Base-by-base conservation (phyloP, 2,888 invertebrate genomes). In the Hirtodrosophila cameraria region DNA sequence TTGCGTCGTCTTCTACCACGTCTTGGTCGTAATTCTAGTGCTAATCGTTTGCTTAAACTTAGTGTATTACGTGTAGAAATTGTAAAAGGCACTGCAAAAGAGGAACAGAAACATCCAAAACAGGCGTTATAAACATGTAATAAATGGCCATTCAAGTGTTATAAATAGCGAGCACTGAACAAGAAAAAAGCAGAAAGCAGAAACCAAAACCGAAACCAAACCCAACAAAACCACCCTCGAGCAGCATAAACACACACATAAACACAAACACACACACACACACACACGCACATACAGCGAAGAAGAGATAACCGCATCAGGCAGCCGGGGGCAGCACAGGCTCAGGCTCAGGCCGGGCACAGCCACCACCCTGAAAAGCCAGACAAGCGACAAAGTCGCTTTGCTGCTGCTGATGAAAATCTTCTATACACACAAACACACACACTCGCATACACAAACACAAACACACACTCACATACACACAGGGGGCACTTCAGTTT, bases 61-160 rank as follows among this genome's bases (percentile, higher is more conserved):
- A 72, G 39, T 67, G 62, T 70, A 59, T 79, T 77, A 72, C 53
- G 63, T 75, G 76, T 81, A 76, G 46, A 67, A 81, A 68, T 74
- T 68, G 75, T 74, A 72, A 77, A 88, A 88, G 88, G 88, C 89
- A 89, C 89, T 89, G 83, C 28, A 84, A 77, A 50, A 52, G 45
- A 30, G 33, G n/a, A n/a, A n/a, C n/a, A 13, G 11, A 12, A 28
- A 35, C 30, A 35, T 46, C 20, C 33, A 54, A 50, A 36, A 28
- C 41, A 46, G 53, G 69, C 70, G 58, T 71, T 69, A 65, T 54
- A 69, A 68, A 58, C 64, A 58, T 63, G 33, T 53, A 45, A 65
- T 67, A 73, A 73, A 76, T 72, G 61, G 58, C 39, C 42, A 54
- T 45, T 71, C 59, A 72, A 72, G 66, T 68, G 72, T 69, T 75